Percentiles rank a stretch among this genome's conserved stretches.
phyloP scores from a whole-genome alignment of 2,888 invertebrate genomes.

The Anorthoa munda region DNA sequence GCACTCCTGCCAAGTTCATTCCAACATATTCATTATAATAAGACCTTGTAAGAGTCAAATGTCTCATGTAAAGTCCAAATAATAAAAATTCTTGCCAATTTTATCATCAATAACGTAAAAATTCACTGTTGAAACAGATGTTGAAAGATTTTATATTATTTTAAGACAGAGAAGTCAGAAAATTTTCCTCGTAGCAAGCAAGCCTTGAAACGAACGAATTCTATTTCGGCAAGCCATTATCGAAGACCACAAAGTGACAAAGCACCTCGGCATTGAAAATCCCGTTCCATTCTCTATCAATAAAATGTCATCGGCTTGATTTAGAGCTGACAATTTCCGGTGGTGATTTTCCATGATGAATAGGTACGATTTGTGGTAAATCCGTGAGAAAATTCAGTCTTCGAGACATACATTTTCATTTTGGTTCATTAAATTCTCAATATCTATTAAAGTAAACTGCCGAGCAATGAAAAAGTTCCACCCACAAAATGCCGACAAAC shows the following conservation, averaged over 20 bases:
- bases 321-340: constrained; percentile 35
- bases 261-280: constrained; percentile 14
- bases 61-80: neutral
- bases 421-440: neutral
- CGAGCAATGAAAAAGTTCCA: too few relatives aligned
- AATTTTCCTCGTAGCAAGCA: neutral
- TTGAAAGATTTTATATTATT: neutral
- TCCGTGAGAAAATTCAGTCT: constrained; percentile 5
- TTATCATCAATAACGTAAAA: neutral
- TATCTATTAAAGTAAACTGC: too few relatives aligned
- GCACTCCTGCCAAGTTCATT: constrained; percentile 26
- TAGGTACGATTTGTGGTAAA: constrained; percentile 32
- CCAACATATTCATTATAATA: constrained; percentile 19
- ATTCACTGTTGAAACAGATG: neutral
- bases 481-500: too few relatives aligned
- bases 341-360: constrained; percentile 26
- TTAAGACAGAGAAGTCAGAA: neutral
- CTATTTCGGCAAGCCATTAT: constrained; percentile 20
- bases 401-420: neutral
- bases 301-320: constrained; percentile 39
- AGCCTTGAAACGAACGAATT: neutral
- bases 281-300: constrained; percentile 38
- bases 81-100: neutral
- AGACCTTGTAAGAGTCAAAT: constrained; percentile 10
- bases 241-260: constrained; percentile 30